Evolutionary conservation across 2,113 vertebrate genomes (phyloP).

Genomic region (Cairina moschata): DNA sequence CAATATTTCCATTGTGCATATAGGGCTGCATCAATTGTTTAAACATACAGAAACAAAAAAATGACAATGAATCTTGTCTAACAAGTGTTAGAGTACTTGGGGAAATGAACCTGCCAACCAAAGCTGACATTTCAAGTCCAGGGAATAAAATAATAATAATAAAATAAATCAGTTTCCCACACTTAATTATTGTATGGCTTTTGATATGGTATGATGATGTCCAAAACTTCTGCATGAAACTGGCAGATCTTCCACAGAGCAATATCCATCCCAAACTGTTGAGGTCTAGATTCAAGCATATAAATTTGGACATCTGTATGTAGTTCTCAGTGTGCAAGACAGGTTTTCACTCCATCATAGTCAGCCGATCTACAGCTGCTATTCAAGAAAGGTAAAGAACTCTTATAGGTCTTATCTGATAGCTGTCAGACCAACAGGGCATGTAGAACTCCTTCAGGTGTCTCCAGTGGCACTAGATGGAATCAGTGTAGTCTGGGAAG

Average conservation of each 20-base stretch:
- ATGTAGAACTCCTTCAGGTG: not conserved
- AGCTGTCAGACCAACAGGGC: not conserved
- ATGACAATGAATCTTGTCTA: not conserved
- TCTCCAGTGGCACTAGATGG: not conserved
- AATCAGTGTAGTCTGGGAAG: not conserved
- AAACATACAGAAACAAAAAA: not conserved
- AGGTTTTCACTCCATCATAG: not conserved
- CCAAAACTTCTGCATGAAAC: not conserved
- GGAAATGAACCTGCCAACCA: not conserved
- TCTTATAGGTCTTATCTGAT: not conserved
- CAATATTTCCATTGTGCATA: not conserved
- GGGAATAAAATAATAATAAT: no score
- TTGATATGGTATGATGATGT: not conserved
- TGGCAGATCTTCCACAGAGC: not conserved
- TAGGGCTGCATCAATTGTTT: not conserved
- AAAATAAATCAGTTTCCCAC: not conserved
- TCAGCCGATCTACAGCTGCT: not conserved
- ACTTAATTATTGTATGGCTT: not conserved
- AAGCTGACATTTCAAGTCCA: not conserved
- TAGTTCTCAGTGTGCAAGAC: not conserved
- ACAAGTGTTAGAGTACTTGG: not conserved
- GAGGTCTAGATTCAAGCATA: not conserved
- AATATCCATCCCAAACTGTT: not conserved
- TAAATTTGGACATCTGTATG: not conserved
- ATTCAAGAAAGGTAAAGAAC: not conserved